Conservation (phyloP, 2,797 vertebrate species). For the Crypturellus tataupa region DNA sequence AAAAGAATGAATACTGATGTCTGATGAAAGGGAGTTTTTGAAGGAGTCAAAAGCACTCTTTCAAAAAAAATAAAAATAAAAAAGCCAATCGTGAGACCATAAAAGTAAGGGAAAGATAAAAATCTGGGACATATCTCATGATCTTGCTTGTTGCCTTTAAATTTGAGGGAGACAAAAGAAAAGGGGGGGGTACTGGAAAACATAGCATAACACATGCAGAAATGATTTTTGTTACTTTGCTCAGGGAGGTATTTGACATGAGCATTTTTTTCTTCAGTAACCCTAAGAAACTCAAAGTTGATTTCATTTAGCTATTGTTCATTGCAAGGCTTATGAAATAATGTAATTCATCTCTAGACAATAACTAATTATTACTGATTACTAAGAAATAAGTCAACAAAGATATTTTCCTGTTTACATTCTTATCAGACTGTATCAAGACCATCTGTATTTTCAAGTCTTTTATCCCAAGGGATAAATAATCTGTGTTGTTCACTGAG, state of each 20-base stretch:
- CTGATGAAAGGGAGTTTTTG: not conserved
- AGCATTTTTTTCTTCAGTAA: conserved; percentile 40
- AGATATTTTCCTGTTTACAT: conserved; percentile 86
- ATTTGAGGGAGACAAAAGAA: not conserved
- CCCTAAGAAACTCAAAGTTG: conserved; percentile 48
- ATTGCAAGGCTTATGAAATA: conserved; percentile 68
- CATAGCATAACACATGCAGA: not conserved
- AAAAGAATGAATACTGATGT: not conserved
- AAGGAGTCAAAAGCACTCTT: not conserved
- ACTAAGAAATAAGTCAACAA: conserved; percentile 85
- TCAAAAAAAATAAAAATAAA: not conserved
- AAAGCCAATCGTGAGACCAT: not conserved
- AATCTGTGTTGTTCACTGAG: conserved; percentile 74
- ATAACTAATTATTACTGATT: conserved; percentile 84
- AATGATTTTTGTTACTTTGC: conserved; percentile 20
- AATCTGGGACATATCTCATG: not conserved
- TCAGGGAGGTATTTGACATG: conserved; percentile 12
- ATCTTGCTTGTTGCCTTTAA: conserved; percentile 34
- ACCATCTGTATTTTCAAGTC: conserved; percentile 84
- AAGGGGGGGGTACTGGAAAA: not conserved
- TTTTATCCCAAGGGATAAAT: conserved; percentile 80
- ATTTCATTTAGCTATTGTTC: conserved; percentile 66
- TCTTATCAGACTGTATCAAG: conserved; percentile 85
- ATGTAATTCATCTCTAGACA: conserved; percentile 78
- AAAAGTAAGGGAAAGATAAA: conserved; percentile 9